phyloP scores from a whole-genome alignment of 2,888 invertebrate genomes.

The Drosophila ezoana region DNA sequence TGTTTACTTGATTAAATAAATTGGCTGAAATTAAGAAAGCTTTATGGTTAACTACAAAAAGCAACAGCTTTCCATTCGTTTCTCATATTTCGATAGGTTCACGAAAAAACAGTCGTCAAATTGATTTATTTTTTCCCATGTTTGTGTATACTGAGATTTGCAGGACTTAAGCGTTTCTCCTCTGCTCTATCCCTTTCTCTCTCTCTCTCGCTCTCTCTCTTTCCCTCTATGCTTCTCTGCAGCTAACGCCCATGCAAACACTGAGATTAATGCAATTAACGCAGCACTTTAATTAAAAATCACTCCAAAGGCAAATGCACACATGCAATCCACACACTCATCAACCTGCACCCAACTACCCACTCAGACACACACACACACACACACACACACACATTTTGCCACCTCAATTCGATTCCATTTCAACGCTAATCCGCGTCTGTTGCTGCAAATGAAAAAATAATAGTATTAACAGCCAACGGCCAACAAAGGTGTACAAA shows the following conservation, averaged over 20 bases:
- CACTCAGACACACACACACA: background rate
- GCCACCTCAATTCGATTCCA: conserved; percentile 48
- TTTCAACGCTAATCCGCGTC: conserved; percentile 67
- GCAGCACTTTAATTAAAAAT: conserved; percentile 76
- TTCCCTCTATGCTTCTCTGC: conserved; percentile 5
- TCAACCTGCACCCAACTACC: background rate
- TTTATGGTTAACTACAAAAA: background rate
- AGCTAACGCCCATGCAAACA: conserved; percentile 50
- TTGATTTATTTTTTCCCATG: background rate
- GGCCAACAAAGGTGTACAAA: conserved; percentile 43
- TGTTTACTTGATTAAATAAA: too few relatives aligned
- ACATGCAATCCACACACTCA: conserved; percentile 27
- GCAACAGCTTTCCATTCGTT: background rate
- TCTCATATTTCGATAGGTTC: background rate
- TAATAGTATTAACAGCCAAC: conserved; percentile 66
- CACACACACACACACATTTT: background rate
- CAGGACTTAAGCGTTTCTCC: background rate
- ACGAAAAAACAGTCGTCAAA: conserved; percentile 2
- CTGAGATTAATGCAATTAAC: conserved; percentile 78
- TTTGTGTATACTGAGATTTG: background rate
- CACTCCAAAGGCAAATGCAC: conserved; percentile 48
- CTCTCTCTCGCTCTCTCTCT: background rate
- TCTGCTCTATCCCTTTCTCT: background rate
- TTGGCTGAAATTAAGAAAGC: background rate
- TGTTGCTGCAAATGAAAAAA: conserved; percentile 72